A percentile compares a stretch with the other conserved stretches of the same genome.
Conservation (phyloP, 2,888 invertebrate species). For the Caenorhabditis virilis region DNA sequence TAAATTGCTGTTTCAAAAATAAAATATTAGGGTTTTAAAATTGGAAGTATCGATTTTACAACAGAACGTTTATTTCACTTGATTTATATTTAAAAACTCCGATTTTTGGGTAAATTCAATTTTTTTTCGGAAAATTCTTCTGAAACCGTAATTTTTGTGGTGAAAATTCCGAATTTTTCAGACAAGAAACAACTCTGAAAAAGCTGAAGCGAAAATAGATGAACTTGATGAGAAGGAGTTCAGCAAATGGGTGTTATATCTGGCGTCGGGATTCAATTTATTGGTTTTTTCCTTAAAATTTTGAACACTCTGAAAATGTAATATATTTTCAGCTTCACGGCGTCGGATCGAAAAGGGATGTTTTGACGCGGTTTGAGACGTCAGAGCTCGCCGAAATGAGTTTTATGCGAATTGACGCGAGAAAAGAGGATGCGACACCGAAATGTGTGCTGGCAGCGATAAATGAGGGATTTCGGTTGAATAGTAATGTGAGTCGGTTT, state of each 20-base stretch:
- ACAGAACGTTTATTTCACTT: too few relatives aligned
- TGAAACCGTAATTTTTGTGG: not conserved
- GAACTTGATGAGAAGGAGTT: slow-evolving; percentile 14
- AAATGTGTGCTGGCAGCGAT: slow-evolving; percentile 20
- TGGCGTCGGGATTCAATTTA: slow-evolving; percentile 46
- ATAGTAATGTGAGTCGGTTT: slow-evolving; percentile 7
- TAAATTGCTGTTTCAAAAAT: too few relatives aligned
- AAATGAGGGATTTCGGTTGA: slow-evolving; percentile 20
- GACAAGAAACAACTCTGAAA: slow-evolving; percentile 1
- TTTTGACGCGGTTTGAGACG: slow-evolving; percentile 78
- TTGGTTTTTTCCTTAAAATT: slow-evolving; percentile 21
- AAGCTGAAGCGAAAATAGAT: slow-evolving; percentile 9
- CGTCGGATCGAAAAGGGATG: slow-evolving; percentile 77
- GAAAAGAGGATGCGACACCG: slow-evolving; percentile 13
- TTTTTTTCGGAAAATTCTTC: not conserved
- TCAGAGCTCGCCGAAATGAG: slow-evolving; percentile 16
- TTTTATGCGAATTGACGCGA: slow-evolving; percentile 28
- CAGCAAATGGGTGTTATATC: slow-evolving; percentile 38
- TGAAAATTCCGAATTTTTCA: slow-evolving; percentile 11
- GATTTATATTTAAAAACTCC: not conserved
- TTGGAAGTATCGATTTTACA: too few relatives aligned
- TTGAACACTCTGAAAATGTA: not conserved
- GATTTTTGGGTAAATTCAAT: not conserved
- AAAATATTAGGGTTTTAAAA: too few relatives aligned
- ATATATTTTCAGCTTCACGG: slow-evolving; percentile 76